A percentile compares a stretch with the other conserved stretches of the same genome.
phyloP scores from a whole-genome alignment of 2,888 invertebrate species.

The Drosophila mimetica region DNA sequence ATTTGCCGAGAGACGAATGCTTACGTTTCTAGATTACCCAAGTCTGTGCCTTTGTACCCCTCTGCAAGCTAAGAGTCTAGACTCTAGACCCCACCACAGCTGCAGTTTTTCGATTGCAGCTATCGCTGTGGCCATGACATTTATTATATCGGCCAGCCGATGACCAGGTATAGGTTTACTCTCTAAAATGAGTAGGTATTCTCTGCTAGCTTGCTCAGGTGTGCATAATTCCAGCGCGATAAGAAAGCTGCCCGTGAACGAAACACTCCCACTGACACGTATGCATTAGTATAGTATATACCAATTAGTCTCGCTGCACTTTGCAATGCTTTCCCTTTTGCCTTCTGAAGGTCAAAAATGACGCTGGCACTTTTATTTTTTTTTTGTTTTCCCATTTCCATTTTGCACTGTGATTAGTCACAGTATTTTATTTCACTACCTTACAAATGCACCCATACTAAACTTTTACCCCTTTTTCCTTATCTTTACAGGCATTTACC shows the following conservation, averaged over 20 bases:
- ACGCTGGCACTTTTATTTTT: conserved; percentile 52
- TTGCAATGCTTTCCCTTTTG: conserved; percentile 62
- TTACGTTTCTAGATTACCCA: conserved; percentile 7
- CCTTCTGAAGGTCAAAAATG: conserved; percentile 58
- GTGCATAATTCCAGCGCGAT: conserved; percentile 34
- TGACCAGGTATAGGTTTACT: conserved; percentile 28
- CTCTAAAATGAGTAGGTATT: background rate
- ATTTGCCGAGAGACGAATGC: conserved; percentile 12
- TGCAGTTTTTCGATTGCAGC: conserved; percentile 17
- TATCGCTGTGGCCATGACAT: conserved; percentile 50
- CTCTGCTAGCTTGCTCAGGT: conserved; percentile 13
- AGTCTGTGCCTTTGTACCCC: background rate
- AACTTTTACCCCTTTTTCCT: conserved; percentile 9
- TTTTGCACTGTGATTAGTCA: conserved; percentile 52
- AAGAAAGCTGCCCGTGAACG: conserved; percentile 16
- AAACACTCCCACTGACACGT: conserved; percentile 14
- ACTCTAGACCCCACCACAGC: background rate
- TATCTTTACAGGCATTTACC: conserved; percentile 50
- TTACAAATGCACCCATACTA: conserved; percentile 2
- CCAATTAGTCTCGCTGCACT: conserved; percentile 20
- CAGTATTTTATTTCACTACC: conserved; percentile 4
- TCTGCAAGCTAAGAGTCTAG: background rate
- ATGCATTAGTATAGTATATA: background rate
- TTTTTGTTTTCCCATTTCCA: conserved; percentile 20
- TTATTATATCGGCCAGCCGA: conserved; percentile 46